A percentile compares a stretch with the other conserved stretches of the same genome.
Evolutionary conservation across 2,888 invertebrate genomes (phyloP).

Genomic region (Polylopha cassiicola): DNA sequence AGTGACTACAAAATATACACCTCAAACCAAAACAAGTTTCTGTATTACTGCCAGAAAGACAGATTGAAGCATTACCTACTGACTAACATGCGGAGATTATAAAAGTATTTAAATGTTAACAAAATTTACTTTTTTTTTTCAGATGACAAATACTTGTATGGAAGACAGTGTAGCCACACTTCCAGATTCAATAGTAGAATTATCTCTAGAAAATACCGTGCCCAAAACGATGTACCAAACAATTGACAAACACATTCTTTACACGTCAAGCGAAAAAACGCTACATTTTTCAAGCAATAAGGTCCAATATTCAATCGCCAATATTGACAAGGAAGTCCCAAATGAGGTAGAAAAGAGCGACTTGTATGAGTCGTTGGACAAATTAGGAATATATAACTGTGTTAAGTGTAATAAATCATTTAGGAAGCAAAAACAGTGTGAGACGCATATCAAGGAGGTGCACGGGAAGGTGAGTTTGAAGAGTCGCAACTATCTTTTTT

Average conservation of each 20-base stretch:
- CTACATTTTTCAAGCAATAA: slow-evolving; percentile 52
- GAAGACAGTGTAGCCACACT: slow-evolving; percentile 63
- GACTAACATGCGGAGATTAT: too few relatives aligned
- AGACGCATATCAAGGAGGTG: slow-evolving; percentile 78
- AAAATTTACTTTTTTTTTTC: slow-evolving; percentile 24
- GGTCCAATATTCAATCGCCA: slow-evolving; percentile 59
- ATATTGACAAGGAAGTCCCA: slow-evolving; percentile 48
- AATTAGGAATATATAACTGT: slow-evolving; percentile 56
- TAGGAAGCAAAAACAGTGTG: slow-evolving; percentile 79
- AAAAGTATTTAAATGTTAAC: not conserved
- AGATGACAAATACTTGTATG: slow-evolving; percentile 68
- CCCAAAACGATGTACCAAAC: slow-evolving; percentile 67
- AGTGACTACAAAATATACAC: too few relatives aligned
- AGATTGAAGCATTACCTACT: too few relatives aligned
- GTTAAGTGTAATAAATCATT: slow-evolving; percentile 75
- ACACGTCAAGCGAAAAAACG: slow-evolving; percentile 56
- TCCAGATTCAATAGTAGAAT: slow-evolving; percentile 69
- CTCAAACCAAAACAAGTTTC: too few relatives aligned
- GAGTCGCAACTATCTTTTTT: too few relatives aligned
- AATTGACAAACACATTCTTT: slow-evolving; percentile 62
- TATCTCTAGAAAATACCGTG: slow-evolving; percentile 63
- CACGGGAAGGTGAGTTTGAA: slow-evolving; percentile 60
- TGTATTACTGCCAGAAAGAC: too few relatives aligned
- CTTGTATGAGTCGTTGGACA: slow-evolving; percentile 54
- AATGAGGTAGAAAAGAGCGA: slow-evolving; percentile 46